Percentiles rank a stretch among this genome's conserved stretches.
These are phyloP conservation scores for Leptopilina syphax DNA, from an alignment of 2,888 invertebrate species.

Conservation along the genomic window DNA sequence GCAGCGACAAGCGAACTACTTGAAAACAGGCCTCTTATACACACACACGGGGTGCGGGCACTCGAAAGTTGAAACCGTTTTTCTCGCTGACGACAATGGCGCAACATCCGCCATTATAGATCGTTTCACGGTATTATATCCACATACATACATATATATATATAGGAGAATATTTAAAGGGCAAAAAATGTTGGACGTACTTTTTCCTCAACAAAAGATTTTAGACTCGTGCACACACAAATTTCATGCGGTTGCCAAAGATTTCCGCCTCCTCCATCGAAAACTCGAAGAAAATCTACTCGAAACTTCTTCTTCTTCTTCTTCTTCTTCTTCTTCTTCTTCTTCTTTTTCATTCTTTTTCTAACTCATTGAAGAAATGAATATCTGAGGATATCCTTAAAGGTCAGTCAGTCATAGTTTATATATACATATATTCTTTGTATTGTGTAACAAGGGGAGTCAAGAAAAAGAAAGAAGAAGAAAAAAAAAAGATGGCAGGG, in stretches of 20 bases:
- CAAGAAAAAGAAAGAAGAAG: not conserved
- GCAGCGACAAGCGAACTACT: conserved; percentile 67
- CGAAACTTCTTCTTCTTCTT: not conserved
- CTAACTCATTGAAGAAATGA: not conserved
- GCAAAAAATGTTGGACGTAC: conserved; percentile 31
- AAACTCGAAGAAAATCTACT: conserved; percentile 28
- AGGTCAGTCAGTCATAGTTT: not conserved
- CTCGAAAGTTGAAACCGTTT: conserved; percentile 73
- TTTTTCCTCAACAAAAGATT: conserved; percentile 20
- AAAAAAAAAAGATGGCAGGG: conserved; percentile 21
- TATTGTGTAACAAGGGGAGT: conserved; percentile 38
- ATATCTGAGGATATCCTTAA: conserved; percentile 25
- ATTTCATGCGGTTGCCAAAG: conserved; percentile 34
- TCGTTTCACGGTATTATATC: conserved; percentile 47
- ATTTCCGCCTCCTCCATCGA: conserved; percentile 22
- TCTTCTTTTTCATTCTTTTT: too few species aligned
- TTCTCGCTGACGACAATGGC: conserved; percentile 62
- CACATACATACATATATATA: too few species aligned
- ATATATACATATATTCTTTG: conserved; percentile 7
- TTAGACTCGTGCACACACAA: conserved; percentile 33
- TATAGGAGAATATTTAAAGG: conserved; percentile 38
- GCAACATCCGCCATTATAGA: conserved; percentile 55
- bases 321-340: too few species aligned
- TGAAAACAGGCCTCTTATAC: conserved; percentile 51
- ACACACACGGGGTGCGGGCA: conserved; percentile 59